Conservation (phyloP, 2,113 vertebrate genomes). For the Chaetops frenatus region DNA sequence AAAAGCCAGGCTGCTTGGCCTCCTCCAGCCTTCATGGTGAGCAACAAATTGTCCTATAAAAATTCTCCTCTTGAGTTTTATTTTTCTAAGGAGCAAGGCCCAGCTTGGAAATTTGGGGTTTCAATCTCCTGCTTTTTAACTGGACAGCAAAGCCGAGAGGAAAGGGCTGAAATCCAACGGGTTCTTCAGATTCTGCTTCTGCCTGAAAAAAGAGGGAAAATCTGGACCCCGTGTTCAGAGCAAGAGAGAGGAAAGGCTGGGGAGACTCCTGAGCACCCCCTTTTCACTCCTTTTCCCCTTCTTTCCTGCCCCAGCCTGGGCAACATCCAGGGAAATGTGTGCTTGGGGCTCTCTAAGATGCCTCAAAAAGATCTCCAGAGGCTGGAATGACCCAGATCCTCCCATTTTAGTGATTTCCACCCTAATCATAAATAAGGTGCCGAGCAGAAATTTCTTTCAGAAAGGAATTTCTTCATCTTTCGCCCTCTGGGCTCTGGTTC, state of each 20-base stretch:
- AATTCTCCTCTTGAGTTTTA: neutral
- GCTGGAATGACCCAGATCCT: neutral
- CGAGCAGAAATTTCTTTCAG: neutral
- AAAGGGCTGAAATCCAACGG: neutral
- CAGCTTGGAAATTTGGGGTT: neutral
- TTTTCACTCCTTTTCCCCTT: neutral
- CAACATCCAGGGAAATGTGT: neutral
- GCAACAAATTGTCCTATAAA: conserved; percentile 19
- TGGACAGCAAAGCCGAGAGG: neutral
- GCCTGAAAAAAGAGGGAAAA: neutral
- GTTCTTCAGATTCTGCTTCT: neutral
- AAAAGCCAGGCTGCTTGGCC: neutral
- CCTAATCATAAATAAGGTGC: neutral
- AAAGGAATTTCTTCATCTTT: neutral
- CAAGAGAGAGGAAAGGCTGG: neutral
- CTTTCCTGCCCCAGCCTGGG: neutral
- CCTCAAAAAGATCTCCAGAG: neutral
- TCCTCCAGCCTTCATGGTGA: neutral
- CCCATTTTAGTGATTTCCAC: neutral
- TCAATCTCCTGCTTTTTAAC: neutral
- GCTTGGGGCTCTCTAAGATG: neutral
- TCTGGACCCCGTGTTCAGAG: neutral
- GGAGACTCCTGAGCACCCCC: neutral
- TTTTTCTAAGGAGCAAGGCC: neutral
- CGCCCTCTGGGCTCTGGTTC: neutral